Evolutionary conservation across 1,140 invertebrate species (phyloP), one percentile per base, ranked within the genome.

Genomic region (Rhopalosiphum padi): DNA sequence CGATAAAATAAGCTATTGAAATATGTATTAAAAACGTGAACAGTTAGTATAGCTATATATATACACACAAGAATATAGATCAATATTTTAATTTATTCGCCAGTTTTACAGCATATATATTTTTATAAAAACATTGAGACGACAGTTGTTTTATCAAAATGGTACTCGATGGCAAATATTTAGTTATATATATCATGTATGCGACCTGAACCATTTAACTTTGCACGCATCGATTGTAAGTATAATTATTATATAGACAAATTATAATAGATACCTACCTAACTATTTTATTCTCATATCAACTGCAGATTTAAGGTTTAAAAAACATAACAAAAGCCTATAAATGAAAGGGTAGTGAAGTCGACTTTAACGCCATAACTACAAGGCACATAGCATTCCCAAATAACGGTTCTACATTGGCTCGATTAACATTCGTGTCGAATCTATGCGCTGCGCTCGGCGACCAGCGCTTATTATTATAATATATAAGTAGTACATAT

Each of bases 281-380:
- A 30, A 60, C 30, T 1, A 0, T n/a, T 77, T 6, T 0, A 1
- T n/a, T n/a, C 0, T 5, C 4, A 5, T 35, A n/a, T 6, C 30
- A n/a, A 77, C n/a, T n/a, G n/a, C n/a, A 77, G 1, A 11, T n/a
- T 15, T 3, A 11, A 68, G 30, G 30, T n/a, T 68, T 68, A 3
- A 68, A 68, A 68, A 15, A 30, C 5, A 30, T n/a, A n/a, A 68
- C 15, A 30, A 51, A 51, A 18, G 15, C 41, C 41, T 41, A 15
- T 0, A 18, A 51, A 51, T 21, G 15, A 51, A 15, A 30, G 15
- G 60, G n/a, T 7, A 53, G 15, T 77, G 1, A 77, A 77, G 30
- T 77, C 18, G 0, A n/a, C 30, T 68, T n/a, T 22, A 15, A n/a
- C 11, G 4, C 15, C 25, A 22, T 30, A 48, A n/a, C 9, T 68